phyloP scores from a whole-genome alignment of 2,888 invertebrate genomes.

The Monochamus alternatus region DNA sequence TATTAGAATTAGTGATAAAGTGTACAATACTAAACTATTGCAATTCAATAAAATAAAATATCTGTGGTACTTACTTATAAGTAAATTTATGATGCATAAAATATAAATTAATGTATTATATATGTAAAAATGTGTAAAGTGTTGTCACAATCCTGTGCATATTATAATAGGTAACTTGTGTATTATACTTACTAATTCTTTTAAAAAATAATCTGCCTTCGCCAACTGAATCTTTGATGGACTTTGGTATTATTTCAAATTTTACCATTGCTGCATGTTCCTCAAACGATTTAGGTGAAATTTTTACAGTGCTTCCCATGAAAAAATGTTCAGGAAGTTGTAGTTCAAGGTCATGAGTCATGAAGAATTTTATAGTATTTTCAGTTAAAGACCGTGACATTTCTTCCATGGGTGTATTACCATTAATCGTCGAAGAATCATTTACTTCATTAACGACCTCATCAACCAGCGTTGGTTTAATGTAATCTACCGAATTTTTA shows the following conservation, averaged over 20 bases:
- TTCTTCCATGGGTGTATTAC: constrained; percentile 79
- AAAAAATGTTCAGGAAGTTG: constrained; percentile 82
- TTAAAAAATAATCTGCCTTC: constrained; percentile 78
- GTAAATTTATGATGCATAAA: too few species aligned
- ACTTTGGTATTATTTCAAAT: constrained; percentile 79
- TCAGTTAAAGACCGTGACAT: constrained; percentile 82
- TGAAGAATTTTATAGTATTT: constrained; percentile 78
- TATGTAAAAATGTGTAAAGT: too few species aligned
- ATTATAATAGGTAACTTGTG: too few species aligned
- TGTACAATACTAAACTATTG: too few species aligned
- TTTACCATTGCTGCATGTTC: constrained; percentile 84
- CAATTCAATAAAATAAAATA: too few species aligned
- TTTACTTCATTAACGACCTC: not conserved
- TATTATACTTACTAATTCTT: constrained; percentile 77
- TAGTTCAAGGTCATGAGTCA: constrained; percentile 84
- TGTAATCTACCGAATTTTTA: constrained; percentile 62
- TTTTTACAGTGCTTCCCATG: constrained; percentile 81
- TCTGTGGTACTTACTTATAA: too few species aligned
- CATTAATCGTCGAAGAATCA: constrained; percentile 56
- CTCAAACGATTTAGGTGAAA: constrained; percentile 83
- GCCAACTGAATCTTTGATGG: constrained; percentile 54
- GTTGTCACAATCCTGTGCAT: too few species aligned
- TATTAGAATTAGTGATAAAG: too few species aligned
- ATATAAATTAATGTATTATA: too few species aligned
- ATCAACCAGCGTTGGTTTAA: constrained; percentile 47